Evolutionary conservation across 2,888 invertebrate genomes (phyloP).

Genomic region (Gasteruption jaculator): DNA sequence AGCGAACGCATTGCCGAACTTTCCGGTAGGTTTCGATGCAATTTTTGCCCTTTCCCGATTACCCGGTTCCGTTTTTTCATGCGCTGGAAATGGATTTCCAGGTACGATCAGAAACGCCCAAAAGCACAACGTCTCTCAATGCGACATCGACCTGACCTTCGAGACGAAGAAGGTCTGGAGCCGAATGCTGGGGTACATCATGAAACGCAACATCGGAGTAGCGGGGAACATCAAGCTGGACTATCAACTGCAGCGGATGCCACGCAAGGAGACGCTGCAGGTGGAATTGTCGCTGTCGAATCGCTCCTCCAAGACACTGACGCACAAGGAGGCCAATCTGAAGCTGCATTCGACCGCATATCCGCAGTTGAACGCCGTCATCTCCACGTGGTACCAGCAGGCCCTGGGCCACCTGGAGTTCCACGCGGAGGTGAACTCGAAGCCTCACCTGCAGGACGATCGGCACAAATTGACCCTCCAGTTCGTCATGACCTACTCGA

Average conservation of each 20-base stretch:
- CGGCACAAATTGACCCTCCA: conserved; percentile 61
- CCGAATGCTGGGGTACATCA: conserved; percentile 69
- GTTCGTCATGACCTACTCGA: conserved; percentile 60
- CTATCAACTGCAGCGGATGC: conserved; percentile 60
- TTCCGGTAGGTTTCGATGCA: no score
- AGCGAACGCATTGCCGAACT: conserved; percentile 69
- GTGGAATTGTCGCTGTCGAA: conserved; percentile 55
- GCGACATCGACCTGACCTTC: conserved; percentile 71
- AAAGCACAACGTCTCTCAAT: conserved; percentile 71
- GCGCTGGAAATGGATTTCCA: no score
- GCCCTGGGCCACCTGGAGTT: conserved; percentile 70
- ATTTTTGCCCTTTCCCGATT: no score
- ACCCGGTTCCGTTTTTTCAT: no score
- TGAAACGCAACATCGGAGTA: conserved; percentile 54
- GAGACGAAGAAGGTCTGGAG: conserved; percentile 75
- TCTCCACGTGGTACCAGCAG: conserved; percentile 55
- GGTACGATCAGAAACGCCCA: conserved; percentile 60
- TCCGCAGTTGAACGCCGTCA: conserved; percentile 55
- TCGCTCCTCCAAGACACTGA: conserved; percentile 57
- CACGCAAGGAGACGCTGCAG: conserved; percentile 49
- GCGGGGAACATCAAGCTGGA: conserved; percentile 63
- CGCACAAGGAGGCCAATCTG: conserved; percentile 62
- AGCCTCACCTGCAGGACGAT: conserved; percentile 57
- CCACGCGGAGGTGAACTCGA: conserved; percentile 66
- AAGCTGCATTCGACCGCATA: conserved; percentile 73